These are phyloP conservation scores for Heliconius cydno DNA, from an alignment of 2,888 invertebrate genomes.

Conservation along the genomic window DNA sequence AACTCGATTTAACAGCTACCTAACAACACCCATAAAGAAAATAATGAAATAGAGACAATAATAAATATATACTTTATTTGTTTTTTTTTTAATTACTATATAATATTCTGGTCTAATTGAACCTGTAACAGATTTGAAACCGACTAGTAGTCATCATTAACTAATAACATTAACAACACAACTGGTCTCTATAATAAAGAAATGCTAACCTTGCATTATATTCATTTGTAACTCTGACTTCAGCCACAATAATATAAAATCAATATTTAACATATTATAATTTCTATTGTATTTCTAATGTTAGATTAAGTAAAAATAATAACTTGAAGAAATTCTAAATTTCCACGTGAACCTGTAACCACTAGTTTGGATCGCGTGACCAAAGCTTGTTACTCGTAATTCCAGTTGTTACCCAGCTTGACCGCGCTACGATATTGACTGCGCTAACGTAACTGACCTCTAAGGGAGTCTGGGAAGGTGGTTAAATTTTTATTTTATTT, in stretches of 20 bases:
- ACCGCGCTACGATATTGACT: conserved; percentile 75
- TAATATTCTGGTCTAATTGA: too few relatives aligned
- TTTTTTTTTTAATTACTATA: too few relatives aligned
- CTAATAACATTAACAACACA: too few relatives aligned
- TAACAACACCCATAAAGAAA: too few relatives aligned
- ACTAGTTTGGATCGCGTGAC: conserved; percentile 66
- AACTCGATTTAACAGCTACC: too few relatives aligned
- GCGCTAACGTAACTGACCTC: conserved; percentile 58
- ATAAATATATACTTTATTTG: too few relatives aligned
- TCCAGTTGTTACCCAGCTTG: conserved; percentile 80
- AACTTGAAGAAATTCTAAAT: background rate
- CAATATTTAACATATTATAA: background rate
- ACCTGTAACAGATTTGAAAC: too few relatives aligned
- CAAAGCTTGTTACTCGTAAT: conserved; percentile 75
- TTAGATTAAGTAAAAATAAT: background rate
- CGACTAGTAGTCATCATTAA: too few relatives aligned
- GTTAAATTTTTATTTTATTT: background rate
- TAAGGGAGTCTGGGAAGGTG: conserved; percentile 53
- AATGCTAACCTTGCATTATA: too few relatives aligned
- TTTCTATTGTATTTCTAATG: background rate
- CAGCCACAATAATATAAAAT: background rate
- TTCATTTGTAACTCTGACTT: too few relatives aligned
- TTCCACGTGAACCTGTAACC: conserved; percentile 19
- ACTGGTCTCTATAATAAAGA: too few relatives aligned
- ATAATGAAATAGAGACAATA: too few relatives aligned